A percentile compares a stretch with the other conserved stretches of the same genome.
Evolutionary conservation across 2,888 invertebrate genomes (phyloP).

Genomic region (Agriopis leucophaearia): DNA sequence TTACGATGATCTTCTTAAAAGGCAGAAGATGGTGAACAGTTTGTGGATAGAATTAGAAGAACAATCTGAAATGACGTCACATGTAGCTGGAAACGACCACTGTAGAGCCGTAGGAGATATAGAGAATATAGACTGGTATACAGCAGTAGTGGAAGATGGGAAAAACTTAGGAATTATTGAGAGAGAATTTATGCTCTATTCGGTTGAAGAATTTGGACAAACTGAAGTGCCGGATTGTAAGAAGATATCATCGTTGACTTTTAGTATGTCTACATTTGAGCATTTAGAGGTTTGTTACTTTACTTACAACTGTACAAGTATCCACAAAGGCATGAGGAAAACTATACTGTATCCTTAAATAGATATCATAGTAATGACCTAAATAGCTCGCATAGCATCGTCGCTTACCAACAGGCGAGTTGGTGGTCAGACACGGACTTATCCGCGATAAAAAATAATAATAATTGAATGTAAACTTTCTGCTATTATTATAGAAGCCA

Average conservation of each 20-base stretch:
- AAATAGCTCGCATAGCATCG: too few relatives aligned
- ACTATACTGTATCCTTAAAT: neutral
- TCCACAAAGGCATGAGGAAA: neutral
- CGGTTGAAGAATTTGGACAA: conserved; percentile 56
- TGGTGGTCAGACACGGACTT: too few relatives aligned
- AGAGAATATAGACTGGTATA: conserved; percentile 89
- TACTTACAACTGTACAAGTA: neutral
- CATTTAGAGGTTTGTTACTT: conserved; percentile 70
- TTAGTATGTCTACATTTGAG: conserved; percentile 79
- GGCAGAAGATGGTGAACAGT: conserved; percentile 88
- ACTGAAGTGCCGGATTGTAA: conserved; percentile 88
- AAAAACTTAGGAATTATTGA: conserved; percentile 76
- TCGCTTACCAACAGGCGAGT: too few relatives aligned
- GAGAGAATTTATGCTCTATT: conserved; percentile 59
- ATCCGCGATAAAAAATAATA: too few relatives aligned
- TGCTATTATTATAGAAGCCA: too few relatives aligned
- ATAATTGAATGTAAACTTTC: too few relatives aligned
- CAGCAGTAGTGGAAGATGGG: conserved; percentile 86
- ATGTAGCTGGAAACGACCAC: conserved; percentile 87
- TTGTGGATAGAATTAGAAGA: conserved; percentile 86
- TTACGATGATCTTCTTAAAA: conserved; percentile 87
- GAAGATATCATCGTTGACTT: conserved; percentile 81
- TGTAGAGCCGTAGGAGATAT: conserved; percentile 89
- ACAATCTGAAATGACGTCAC: conserved; percentile 87
- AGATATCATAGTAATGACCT: neutral